Base-by-base conservation (phyloP, 2,888 invertebrate species). In the Drosophila melanocephala region DNA sequence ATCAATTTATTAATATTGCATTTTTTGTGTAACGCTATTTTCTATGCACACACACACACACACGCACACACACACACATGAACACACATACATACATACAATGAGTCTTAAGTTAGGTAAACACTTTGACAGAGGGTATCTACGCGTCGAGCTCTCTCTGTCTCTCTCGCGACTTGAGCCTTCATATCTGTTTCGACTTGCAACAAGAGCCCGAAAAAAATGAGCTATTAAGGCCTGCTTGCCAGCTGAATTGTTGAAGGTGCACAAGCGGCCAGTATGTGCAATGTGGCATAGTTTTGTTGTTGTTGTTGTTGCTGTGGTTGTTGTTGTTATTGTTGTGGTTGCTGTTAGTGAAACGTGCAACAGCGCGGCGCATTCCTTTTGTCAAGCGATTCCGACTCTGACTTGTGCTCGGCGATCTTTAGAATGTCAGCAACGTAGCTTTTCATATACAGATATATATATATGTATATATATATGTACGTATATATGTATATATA, bases 281-380 rank as follows among this genome's bases (percentile, higher is more conserved):
- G n/a, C 30, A 30, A 22, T 59, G 26, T 76, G 58, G 57, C 69
- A 64, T 71, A 65, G 55, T 62, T 37, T 42, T 19, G 55, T 62
- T 37, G 37, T 19, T 44, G 37, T 22, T 50, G 22, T 44, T 44
- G 35, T 30, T 56, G 33, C 16, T 57, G 7, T 6, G n/a, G 16
- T 2, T 39, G 39, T n/a, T 44, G 42, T 6, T 60, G 51, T 14
- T 61, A 39, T 10, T 30, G 44, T 28, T 52, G 56, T 10, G 63
- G 72, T 75, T 52, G 71, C 66, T 60, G 80, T 66, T 70, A 64
- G 55, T 61, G 72, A 63, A 65, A 72, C 75, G 64, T 81, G 79
- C 79, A 79, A 73, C 81, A 73, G 67, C 70, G 81, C 77, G 68
- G 33, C 81, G 70, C 79, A 79, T 79, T 79, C 79, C 81, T 71